Evolutionary conservation across 2,797 vertebrate species (phyloP).

Genomic region (Lacerta agilis): DNA sequence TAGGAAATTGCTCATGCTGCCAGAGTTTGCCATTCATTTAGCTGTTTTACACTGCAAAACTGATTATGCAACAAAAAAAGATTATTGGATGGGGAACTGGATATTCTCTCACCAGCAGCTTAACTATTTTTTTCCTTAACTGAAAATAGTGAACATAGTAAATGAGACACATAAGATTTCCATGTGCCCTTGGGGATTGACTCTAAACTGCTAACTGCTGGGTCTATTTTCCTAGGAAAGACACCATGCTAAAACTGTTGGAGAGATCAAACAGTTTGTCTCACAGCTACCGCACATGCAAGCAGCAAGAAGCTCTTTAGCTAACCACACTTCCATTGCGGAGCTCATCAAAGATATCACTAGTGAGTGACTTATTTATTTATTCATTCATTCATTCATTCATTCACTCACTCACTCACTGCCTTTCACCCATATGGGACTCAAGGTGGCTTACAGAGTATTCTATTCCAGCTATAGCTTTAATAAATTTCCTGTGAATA

Average conservation of each 20-base stretch:
- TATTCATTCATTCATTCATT: no score
- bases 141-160: neutral
- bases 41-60: neutral
- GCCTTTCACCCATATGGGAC: neutral
- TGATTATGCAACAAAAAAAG: neutral
- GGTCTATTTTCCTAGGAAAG: conserved; percentile 83
- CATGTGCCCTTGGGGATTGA: neutral
- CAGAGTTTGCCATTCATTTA: neutral
- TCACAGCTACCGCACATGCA: conserved; percentile 99
- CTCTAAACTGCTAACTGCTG: neutral
- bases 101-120: neutral
- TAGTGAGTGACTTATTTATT: conserved; percentile 79
- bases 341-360: conserved; percentile 98
- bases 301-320: conserved; percentile 93
- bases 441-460: neutral
- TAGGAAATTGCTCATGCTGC: no score
- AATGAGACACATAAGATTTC: neutral
- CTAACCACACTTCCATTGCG: conserved; percentile 97
- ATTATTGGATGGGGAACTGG: no score
- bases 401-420: no score
- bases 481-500: neutral
- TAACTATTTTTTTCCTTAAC: neutral
- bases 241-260: conserved; percentile 96
- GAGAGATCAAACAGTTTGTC: conserved; percentile 99
- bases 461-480: neutral